Conservation (phyloP, 2,113 vertebrate genomes). For the Urocitellus parryii region DNA sequence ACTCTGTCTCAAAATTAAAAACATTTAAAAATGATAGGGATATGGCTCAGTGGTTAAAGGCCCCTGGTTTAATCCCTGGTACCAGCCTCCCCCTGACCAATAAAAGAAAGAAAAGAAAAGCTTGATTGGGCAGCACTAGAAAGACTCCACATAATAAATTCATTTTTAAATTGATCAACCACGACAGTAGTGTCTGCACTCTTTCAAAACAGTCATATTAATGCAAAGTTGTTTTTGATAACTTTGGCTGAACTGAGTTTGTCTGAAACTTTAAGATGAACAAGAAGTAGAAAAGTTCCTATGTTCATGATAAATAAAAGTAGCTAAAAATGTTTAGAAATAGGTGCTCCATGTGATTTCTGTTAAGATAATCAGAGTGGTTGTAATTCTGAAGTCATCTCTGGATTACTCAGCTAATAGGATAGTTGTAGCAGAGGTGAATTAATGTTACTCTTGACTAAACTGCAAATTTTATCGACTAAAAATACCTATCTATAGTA, state of each 20-base stretch:
- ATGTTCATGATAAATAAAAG: constrained; percentile 21
- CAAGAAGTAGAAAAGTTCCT: constrained; percentile 48
- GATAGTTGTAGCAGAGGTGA: not conserved
- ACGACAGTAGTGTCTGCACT: not conserved
- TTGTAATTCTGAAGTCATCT: constrained; percentile 44
- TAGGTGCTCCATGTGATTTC: not conserved
- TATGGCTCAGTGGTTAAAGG: too few relatives aligned
- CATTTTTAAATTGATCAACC: constrained; percentile 11
- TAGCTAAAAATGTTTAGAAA: constrained; percentile 31
- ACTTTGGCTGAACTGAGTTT: constrained; percentile 30
- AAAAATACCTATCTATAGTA: not conserved
- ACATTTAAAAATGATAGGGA: too few relatives aligned
- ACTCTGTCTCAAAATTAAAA: too few relatives aligned
- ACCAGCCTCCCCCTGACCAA: too few relatives aligned
- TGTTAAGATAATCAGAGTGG: constrained; percentile 33
- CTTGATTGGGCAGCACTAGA: not conserved
- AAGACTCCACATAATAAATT: not conserved
- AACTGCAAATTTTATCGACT: not conserved
- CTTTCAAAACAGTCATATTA: not conserved
- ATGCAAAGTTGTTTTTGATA: constrained; percentile 47
- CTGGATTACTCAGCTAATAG: not conserved
- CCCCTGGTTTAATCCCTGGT: too few relatives aligned
- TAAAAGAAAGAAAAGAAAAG: not conserved
- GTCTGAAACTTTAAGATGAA: not conserved
- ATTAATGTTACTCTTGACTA: constrained; percentile 39